Conservation (phyloP, 2,113 vertebrate species). For the Motacilla tschutschensis region DNA sequence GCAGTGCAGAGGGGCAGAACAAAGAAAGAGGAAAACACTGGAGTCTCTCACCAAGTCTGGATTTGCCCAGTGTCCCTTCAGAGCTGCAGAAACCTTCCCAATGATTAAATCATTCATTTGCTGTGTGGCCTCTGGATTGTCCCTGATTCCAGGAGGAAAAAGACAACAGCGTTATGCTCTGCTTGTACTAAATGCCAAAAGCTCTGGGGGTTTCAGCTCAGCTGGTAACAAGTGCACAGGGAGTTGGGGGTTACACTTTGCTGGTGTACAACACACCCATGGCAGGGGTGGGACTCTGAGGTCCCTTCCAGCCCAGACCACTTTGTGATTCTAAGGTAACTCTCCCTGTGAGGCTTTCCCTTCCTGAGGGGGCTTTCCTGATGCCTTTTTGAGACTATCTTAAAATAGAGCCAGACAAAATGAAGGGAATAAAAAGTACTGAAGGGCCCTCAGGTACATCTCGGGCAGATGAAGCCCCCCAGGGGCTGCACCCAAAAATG, state of each 20-base stretch:
- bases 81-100: conserved; percentile 91
- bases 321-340: too few relatives aligned
- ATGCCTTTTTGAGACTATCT: not conserved
- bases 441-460: not conserved
- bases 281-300: not conserved
- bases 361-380: not conserved
- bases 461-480: rapidly evolving
- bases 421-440: not conserved
- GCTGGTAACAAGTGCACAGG: not conserved
- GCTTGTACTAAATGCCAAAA: not conserved
- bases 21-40: not conserved
- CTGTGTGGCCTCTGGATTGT: conserved; percentile 96
- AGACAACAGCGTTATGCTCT: not conserved
- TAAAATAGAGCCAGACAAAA: not conserved
- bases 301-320: not conserved
- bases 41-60: conserved; percentile 88
- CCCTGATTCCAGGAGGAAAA: conserved; percentile 70
- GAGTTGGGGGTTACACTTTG: too few relatives aligned
- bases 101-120: conserved; percentile 98
- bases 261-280: not conserved
- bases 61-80: conserved; percentile 98
- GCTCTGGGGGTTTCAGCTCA: not conserved
- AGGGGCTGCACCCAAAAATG: not conserved
- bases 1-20: not conserved
- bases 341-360: not conserved